Evolutionary conservation across 1,140 invertebrate species (phyloP), one percentile per base, ranked within the genome.

Genomic region (Pristionchus pacificus): DNA sequence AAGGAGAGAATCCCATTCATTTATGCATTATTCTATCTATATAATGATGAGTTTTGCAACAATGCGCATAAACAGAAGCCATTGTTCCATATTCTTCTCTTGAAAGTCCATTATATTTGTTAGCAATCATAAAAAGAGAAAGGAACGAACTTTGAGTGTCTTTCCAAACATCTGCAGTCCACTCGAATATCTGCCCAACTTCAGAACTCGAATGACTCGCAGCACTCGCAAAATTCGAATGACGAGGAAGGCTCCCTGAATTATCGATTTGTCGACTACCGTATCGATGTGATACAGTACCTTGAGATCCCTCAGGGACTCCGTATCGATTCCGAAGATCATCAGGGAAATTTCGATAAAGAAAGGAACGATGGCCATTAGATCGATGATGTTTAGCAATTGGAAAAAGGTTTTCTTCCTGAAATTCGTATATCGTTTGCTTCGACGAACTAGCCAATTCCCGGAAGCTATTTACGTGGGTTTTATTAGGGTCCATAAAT

Each of bases 251-350:
- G 79, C 77, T 32, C 79, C 78, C 70, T 79, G 24, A 67, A 73
- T 19, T 1, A 58, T 14, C 15, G 64, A 38, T 25, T 15, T 32
- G 15, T 19, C n/a, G 60, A 14, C 28, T 60, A 19, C 61, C 30
- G 0, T 14, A 59, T 15, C 13, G 28, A 30, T 24, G 27, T 3
- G 32, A 38, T 24, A 10, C 25, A 24, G 14, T 19, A 77, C 77
- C 68, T 79, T 79, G 14, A 80, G 64, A 74, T 86, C 86, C 71
- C 85, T 84, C 72, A 87, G 85, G 67, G 86, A 85, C 70, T 85
- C 85, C 10, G 79, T 77, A n/a, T 85, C 84, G 68, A 85, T 84
- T 64, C 85, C 85, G 74, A 71, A 65, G 72, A 86, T 81, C 6
- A 85, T 79, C n/a, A 87, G 77, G 24, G 83, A 80, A 69, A 86